A percentile compares a stretch with the other conserved stretches of the same genome.
Evolutionary conservation across 1,140 invertebrate genomes (phyloP).

Genomic region (Tigriopus japonicus): DNA sequence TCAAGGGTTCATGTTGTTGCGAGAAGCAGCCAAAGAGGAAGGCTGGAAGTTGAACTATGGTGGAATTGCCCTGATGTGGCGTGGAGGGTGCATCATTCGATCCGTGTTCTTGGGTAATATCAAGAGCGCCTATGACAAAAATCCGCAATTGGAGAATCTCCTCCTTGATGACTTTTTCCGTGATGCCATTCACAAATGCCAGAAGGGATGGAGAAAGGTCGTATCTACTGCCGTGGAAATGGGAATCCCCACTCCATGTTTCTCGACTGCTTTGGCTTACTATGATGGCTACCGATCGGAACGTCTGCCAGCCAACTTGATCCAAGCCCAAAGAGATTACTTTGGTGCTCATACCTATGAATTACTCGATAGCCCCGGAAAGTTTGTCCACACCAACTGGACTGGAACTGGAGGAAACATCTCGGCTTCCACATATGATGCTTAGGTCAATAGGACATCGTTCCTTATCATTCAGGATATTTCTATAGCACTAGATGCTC

Average conservation of each 20-base stretch:
- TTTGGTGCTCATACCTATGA: slow-evolving; percentile 99
- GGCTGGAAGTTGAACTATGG: slow-evolving; percentile 95
- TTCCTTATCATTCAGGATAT: background rate
- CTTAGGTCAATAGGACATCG: slow-evolving; percentile 32
- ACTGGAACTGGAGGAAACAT: slow-evolving; percentile 93
- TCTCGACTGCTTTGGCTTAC: slow-evolving; percentile 82
- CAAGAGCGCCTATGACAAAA: slow-evolving; percentile 82
- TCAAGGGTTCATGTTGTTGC: slow-evolving; percentile 95
- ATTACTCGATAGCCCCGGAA: slow-evolving; percentile 59
- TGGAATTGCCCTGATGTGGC: slow-evolving; percentile 97
- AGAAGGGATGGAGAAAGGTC: slow-evolving; percentile 28
- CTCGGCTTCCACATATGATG: slow-evolving; percentile 84
- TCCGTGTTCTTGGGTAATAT: slow-evolving; percentile 84
- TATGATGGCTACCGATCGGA: slow-evolving; percentile 81
- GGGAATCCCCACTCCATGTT: slow-evolving; percentile 79
- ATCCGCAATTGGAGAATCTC: slow-evolving; percentile 72
- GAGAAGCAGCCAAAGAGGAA: slow-evolving; percentile 75
- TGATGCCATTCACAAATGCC: slow-evolving; percentile 55
- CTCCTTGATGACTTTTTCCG: slow-evolving; percentile 87
- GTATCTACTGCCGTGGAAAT: slow-evolving; percentile 35
- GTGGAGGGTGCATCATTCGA: slow-evolving; percentile 96
- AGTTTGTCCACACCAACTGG: slow-evolving; percentile 95
- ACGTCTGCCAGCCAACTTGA: slow-evolving; percentile 68
- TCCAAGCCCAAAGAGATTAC: slow-evolving; percentile 93
- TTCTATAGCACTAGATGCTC: too few species aligned